Evolutionary conservation across 2,113 vertebrate genomes (phyloP).

Genomic region (Acanthisitta chloris): DNA sequence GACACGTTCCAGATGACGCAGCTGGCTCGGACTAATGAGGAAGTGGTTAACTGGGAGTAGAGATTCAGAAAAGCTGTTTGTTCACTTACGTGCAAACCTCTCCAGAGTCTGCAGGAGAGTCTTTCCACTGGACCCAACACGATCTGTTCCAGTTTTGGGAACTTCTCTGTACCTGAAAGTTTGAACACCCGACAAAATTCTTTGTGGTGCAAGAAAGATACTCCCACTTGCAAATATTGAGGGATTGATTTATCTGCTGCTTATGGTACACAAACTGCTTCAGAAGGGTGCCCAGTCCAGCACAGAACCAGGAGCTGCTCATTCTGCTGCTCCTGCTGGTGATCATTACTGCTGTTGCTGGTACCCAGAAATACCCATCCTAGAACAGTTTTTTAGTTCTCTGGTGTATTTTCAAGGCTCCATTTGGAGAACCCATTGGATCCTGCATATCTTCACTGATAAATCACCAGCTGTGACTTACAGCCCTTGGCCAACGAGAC

Average conservation of each 20-base stretch:
- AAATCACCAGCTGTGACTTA: neutral
- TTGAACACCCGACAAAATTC: neutral
- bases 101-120: neutral
- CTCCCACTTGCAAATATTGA: neutral
- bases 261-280: neutral
- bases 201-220: neutral
- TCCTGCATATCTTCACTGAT: neutral
- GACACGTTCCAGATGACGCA: conserved; percentile 22
- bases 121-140: neutral
- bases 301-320: neutral
- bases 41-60: conserved; percentile 33
- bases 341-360: neutral
- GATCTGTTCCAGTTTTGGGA: neutral
- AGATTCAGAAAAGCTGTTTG: conserved; percentile 11
- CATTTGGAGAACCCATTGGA: neutral
- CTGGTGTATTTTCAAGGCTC: neutral
- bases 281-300: neutral
- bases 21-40: conserved; percentile 7
- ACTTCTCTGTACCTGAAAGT: neutral
- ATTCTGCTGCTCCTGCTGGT: neutral
- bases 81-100: neutral
- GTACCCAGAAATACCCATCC: neutral
- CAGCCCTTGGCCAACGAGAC: neutral
- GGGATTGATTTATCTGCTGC: neutral
- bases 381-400: neutral